These are phyloP conservation scores for Diplodus sargus DNA, from an alignment of 2,797 vertebrate species.

Conservation along the genomic window DNA sequence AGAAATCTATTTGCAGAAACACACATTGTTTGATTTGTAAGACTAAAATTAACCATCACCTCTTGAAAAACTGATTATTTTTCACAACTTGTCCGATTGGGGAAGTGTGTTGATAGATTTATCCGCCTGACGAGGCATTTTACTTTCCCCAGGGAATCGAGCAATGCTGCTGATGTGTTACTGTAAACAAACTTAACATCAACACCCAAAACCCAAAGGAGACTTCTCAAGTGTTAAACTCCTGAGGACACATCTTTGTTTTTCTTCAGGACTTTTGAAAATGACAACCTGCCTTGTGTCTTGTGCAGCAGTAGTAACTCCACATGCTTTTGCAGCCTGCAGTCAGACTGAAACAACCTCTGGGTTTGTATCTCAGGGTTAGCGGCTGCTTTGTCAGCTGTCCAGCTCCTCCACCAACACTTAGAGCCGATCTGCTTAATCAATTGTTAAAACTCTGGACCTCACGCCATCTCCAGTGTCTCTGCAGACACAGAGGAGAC, in stretches of 20 bases:
- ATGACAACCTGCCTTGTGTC: neutral
- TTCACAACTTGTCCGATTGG: too few relatives aligned
- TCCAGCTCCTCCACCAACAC: slow-evolving; percentile 45
- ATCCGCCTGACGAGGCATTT: too few relatives aligned
- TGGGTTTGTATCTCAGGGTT: slow-evolving; percentile 41
- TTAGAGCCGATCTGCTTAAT: slow-evolving; percentile 65
- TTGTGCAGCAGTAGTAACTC: neutral
- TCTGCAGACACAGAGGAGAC: slow-evolving; percentile 12
- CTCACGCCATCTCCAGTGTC: slow-evolving; percentile 24
- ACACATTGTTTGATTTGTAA: too few relatives aligned
- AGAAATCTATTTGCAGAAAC: too few relatives aligned
- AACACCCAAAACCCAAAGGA: neutral
- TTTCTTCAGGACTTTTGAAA: neutral
- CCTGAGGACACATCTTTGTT: neutral
- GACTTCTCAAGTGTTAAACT: neutral
- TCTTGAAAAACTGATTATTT: too few relatives aligned
- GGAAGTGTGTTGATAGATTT: too few relatives aligned
- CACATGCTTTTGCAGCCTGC: slow-evolving; percentile 21
- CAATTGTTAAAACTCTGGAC: slow-evolving; percentile 61
- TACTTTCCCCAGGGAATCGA: too few relatives aligned
- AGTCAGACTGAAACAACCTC: slow-evolving; percentile 53
- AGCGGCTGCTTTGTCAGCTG: slow-evolving; percentile 69
- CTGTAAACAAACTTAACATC: neutral
- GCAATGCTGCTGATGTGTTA: too few relatives aligned
- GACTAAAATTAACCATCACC: too few relatives aligned